phyloP scores from a whole-genome alignment of 2,113 vertebrate species.

The Petromus typicus region DNA sequence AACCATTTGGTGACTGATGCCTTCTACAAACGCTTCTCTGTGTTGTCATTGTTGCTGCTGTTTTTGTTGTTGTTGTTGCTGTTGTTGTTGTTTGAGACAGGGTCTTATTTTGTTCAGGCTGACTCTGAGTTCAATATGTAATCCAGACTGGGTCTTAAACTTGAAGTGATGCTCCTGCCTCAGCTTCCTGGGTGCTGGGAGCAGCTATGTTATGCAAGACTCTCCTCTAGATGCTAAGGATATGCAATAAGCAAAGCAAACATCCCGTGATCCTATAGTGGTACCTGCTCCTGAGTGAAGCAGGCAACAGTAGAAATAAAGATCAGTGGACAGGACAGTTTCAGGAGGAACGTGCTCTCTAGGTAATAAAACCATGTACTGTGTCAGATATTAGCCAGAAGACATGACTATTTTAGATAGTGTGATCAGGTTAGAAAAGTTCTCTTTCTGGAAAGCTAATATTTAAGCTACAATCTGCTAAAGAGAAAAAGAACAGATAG shows the following conservation, averaged over 20 bases:
- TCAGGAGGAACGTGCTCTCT: neutral
- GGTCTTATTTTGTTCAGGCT: neutral
- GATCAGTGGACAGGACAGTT: neutral
- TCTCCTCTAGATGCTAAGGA: neutral
- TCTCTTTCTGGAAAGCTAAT: neutral
- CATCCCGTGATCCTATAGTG: neutral
- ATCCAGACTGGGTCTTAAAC: neutral
- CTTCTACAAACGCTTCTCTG: neutral
- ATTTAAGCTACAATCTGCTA: conserved; percentile 40
- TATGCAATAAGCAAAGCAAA: neutral
- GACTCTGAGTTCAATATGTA: neutral
- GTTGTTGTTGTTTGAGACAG: neutral
- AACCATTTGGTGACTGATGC: neutral
- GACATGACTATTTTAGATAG: neutral
- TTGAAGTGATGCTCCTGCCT: neutral
- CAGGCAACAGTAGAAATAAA: neutral
- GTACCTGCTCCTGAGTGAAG: neutral
- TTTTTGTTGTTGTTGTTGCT: too few relatives aligned
- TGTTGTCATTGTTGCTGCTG: too few relatives aligned
- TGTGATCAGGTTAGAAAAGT: neutral
- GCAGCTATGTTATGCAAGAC: neutral
- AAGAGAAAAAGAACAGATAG: neutral
- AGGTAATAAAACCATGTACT: neutral
- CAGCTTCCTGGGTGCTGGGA: neutral
- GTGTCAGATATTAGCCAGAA: neutral